Conservation (phyloP, 2,113 vertebrate species). For the Thomomys bottae region DNA sequence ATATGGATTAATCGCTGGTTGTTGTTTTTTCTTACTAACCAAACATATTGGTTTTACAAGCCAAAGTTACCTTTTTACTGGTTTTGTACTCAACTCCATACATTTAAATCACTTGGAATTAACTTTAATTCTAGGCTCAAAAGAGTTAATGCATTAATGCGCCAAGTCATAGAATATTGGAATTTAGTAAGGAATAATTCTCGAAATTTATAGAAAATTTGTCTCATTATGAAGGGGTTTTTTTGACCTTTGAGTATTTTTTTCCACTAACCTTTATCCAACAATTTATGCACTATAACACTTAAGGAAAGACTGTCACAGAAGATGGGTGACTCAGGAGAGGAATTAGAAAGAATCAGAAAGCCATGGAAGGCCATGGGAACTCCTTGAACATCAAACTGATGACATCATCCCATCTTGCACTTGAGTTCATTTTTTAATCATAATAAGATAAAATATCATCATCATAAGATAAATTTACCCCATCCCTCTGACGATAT, state of each 20-base stretch:
- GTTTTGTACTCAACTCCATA: not conserved
- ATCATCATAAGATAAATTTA: conserved; percentile 25
- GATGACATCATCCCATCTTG: not conserved
- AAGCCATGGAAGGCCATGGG: not conserved
- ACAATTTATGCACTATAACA: conserved; percentile 10
- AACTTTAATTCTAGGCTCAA: conserved; percentile 41
- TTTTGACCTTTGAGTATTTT: not conserved
- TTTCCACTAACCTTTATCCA: conserved; percentile 18
- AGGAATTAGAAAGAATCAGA: conserved; percentile 18
- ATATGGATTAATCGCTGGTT: conserved; percentile 3
- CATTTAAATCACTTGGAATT: conserved; percentile 31
- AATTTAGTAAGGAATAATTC: not conserved
- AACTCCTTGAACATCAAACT: not conserved
- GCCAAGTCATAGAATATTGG: not conserved
- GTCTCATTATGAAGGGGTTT: not conserved
- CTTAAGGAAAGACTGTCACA: conserved; percentile 9
- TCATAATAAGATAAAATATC: conserved; percentile 20
- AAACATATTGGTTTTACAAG: not conserved
- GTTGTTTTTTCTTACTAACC: not conserved
- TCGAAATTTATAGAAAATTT: conserved; percentile 23
- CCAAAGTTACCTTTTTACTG: not conserved
- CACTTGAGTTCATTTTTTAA: conserved; percentile 5
- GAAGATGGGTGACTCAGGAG: not conserved
- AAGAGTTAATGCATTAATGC: not conserved
- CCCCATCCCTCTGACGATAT: not conserved